These are phyloP conservation scores for Teinopalpus imperialis DNA, from an alignment of 2,888 invertebrate species.

Conservation along the genomic window DNA sequence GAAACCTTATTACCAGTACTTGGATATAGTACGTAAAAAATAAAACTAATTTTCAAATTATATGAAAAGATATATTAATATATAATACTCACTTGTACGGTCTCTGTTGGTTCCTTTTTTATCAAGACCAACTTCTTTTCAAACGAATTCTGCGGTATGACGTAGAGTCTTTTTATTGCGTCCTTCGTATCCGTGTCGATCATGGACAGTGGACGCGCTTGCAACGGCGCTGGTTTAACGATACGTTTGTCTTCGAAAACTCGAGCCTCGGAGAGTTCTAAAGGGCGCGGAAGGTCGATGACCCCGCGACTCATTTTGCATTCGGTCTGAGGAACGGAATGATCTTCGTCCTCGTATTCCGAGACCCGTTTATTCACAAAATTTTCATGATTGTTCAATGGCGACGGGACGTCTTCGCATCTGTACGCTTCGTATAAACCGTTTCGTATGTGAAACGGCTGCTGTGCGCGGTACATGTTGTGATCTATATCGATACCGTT, in stretches of 20 bases:
- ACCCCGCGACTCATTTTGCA: conserved; percentile 43
- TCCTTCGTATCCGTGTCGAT: conserved; percentile 63
- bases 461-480: conserved; percentile 45
- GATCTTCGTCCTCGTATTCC: conserved; percentile 71
- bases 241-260: conserved; percentile 62
- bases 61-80: no score
- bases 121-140: conserved; percentile 86
- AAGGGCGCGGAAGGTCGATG: conserved; percentile 50
- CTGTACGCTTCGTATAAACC: conserved; percentile 65
- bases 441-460: conserved; percentile 52
- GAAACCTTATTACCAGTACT: no score
- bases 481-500: conserved; percentile 71
- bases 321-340: conserved; percentile 52
- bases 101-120: conserved; percentile 82
- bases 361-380: conserved; percentile 64
- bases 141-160: conserved; percentile 64
- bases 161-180: conserved; percentile 61
- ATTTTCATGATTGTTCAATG: conserved; percentile 59
- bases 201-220: conserved; percentile 61
- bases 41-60: no score
- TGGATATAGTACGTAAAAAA: no score
- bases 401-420: conserved; percentile 57
- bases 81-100: conserved; percentile 64
- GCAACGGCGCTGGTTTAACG: conserved; percentile 69
- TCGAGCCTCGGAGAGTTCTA: conserved; percentile 61